These are phyloP conservation scores for Rhadinocentrus ornatus DNA, from an alignment of 2,797 vertebrate genomes.

Conservation along the genomic window DNA sequence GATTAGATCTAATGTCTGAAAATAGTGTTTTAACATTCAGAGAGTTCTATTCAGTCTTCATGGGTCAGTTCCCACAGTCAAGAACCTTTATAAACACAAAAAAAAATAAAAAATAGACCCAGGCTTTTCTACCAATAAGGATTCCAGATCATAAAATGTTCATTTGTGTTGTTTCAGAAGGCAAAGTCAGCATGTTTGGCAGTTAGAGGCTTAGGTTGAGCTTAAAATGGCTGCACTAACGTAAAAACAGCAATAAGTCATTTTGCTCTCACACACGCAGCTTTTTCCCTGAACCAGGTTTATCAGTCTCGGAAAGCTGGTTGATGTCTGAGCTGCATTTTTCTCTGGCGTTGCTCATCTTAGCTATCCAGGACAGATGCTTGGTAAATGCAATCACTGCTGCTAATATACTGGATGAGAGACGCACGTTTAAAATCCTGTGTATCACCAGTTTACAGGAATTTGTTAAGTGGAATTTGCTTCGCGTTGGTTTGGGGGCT, in stretches of 20 bases:
- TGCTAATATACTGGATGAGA: conserved; percentile 15
- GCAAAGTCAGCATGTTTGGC: neutral
- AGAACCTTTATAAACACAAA: neutral
- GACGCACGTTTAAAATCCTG: neutral
- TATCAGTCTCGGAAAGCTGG: neutral
- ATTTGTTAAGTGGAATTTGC: conserved; percentile 25
- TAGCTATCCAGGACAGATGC: conserved; percentile 10
- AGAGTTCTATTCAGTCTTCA: too few species aligned
- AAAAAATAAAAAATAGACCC: neutral
- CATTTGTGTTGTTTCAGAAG: neutral
- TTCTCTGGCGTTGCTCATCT: conserved; percentile 7
- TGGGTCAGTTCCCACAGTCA: neutral
- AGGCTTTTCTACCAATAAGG: neutral
- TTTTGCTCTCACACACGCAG: conserved; percentile 7
- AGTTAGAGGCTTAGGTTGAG: neutral
- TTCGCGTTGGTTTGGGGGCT: neutral
- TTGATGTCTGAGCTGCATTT: conserved; percentile 4
- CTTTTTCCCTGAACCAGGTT: conserved; percentile 2
- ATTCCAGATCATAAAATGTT: neutral
- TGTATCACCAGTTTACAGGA: neutral
- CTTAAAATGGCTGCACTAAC: neutral
- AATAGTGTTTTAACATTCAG: too few species aligned
- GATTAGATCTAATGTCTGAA: too few species aligned
- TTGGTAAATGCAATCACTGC: conserved; percentile 3
- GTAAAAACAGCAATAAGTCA: neutral